Percentiles rank a stretch among this genome's conserved stretches.
phyloP scores from a whole-genome alignment of 2,113 vertebrate species.

The Salvator merianae region DNA sequence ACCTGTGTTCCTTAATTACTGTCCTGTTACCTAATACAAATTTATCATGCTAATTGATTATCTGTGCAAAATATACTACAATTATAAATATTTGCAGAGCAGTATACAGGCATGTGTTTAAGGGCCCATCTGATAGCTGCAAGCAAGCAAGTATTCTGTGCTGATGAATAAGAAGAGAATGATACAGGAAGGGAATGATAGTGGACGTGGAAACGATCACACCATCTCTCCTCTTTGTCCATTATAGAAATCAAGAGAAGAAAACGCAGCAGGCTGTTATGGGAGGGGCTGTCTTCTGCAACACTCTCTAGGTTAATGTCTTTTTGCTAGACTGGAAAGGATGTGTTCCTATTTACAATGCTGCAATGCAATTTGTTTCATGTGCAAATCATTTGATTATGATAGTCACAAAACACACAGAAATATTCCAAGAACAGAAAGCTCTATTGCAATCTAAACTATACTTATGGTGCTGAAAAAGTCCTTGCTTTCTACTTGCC shows the following conservation, averaged over 20 bases:
- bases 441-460: neutral
- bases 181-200: no score
- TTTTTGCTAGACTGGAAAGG: neutral
- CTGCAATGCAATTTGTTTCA: neutral
- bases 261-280: neutral
- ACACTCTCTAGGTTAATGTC: neutral
- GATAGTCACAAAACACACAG: neutral
- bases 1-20: neutral
- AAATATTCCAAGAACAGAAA: neutral
- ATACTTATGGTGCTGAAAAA: neutral
- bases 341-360: neutral
- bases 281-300: neutral
- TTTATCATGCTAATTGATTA: neutral
- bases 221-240: no score
- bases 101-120: neutral
- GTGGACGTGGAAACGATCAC: no score
- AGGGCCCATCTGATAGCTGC: neutral
- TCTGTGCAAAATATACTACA: neutral
- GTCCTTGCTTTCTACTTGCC: neutral
- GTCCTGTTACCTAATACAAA: neutral
- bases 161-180: no score
- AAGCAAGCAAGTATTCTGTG: neutral
- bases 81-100: neutral
- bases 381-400: neutral
- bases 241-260: no score